phyloP scores from a whole-genome alignment of 2,888 invertebrate genomes.

The Oligia latruncula region DNA sequence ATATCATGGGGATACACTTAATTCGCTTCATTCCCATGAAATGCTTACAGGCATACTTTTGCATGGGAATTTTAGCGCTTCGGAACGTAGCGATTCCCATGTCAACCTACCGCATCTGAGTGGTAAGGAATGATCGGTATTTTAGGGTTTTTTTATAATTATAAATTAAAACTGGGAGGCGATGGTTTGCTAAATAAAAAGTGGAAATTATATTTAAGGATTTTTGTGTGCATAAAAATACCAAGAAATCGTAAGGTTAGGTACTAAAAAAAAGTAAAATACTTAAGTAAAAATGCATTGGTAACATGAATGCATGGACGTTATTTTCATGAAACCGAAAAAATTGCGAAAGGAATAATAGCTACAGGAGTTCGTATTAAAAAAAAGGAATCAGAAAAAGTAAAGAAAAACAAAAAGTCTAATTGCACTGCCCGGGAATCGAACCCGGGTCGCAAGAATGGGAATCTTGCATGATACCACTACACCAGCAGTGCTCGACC shows the following conservation, averaged over 20 bases:
- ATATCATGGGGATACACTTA: constrained; percentile 68
- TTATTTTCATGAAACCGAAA: neutral
- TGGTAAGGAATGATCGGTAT: constrained; percentile 70
- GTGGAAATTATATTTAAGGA: constrained; percentile 12
- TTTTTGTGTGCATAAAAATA: neutral
- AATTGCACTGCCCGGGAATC: constrained; percentile 68
- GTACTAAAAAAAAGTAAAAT: neutral
- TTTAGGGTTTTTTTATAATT: constrained; percentile 46
- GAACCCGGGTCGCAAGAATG: constrained; percentile 99
- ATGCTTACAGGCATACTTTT: constrained; percentile 74
- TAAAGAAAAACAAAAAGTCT: constrained; percentile 10
- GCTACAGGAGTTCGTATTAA: neutral
- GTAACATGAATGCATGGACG: neutral
- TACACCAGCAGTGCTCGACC: constrained; percentile 96
- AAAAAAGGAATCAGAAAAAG: neutral
- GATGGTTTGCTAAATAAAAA: neutral
- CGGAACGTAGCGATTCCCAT: constrained; percentile 71
- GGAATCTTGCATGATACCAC: constrained; percentile 99
- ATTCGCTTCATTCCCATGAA: constrained; percentile 85
- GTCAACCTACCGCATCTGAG: constrained; percentile 77
- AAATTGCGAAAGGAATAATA: neutral
- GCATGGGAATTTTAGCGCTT: constrained; percentile 78
- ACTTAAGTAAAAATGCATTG: too few relatives aligned
- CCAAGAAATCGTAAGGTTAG: neutral
- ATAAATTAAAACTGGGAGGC: constrained; percentile 28